phyloP scores from a whole-genome alignment of 2,888 invertebrate species.

The Oxyscelio sp. region DNA sequence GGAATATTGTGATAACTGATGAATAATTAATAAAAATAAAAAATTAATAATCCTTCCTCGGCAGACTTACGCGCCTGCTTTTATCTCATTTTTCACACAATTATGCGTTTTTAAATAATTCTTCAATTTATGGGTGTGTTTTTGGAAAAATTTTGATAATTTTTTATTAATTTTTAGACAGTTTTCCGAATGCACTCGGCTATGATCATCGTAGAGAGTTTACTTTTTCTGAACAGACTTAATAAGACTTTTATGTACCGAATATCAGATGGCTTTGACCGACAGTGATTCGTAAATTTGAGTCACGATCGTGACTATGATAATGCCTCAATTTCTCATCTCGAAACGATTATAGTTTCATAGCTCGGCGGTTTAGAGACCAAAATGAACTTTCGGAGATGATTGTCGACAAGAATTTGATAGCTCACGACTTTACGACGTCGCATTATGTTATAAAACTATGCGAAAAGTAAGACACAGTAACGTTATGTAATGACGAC shows the following conservation, averaged over 20 bases:
- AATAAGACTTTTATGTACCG: constrained; percentile 44
- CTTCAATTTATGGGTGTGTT: too few species aligned
- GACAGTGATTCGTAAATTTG: constrained; percentile 60
- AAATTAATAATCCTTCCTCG: too few species aligned
- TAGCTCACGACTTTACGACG: constrained; percentile 67
- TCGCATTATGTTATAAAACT: constrained; percentile 55
- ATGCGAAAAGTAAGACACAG: constrained; percentile 58
- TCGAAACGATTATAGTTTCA: constrained; percentile 61
- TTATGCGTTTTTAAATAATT: too few species aligned
- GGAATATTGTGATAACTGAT: too few species aligned
- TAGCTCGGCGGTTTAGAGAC: constrained; percentile 60
- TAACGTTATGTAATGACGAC: constrained; percentile 64
- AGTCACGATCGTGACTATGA: constrained; percentile 67
- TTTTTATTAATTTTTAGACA: constrained; percentile 27
- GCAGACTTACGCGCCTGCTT: too few species aligned
- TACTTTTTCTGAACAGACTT: constrained; percentile 21
- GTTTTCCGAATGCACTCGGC: constrained; percentile 5
- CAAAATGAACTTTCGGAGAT: constrained; percentile 54
- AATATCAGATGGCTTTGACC: constrained; percentile 65
- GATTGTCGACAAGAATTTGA: constrained; percentile 66
- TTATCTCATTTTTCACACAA: too few species aligned
- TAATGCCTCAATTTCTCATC: constrained; percentile 73
- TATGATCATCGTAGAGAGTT: constrained; percentile 28
- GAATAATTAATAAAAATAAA: too few species aligned
- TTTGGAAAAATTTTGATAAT: too few species aligned